phyloP scores from a whole-genome alignment of 2,113 vertebrate genomes.

The Vimba vimba region DNA sequence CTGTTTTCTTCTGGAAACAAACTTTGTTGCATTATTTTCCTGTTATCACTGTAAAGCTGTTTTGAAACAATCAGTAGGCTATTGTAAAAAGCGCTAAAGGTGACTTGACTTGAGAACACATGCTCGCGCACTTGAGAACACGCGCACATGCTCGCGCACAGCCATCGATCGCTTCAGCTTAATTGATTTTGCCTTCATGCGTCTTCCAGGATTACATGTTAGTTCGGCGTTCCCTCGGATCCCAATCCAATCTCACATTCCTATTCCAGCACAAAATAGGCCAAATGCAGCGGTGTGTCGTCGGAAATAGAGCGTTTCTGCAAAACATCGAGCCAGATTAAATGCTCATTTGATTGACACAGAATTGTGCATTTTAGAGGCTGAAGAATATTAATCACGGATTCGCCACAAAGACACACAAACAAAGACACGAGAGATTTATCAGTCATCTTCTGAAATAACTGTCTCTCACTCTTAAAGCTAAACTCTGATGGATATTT shows the following conservation, averaged over 20 bases:
- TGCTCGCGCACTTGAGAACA: too few relatives aligned
- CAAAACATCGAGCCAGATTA: neutral
- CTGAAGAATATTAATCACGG: neutral
- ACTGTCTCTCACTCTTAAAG: neutral
- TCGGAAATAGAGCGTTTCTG: neutral
- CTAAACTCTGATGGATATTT: neutral
- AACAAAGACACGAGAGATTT: neutral
- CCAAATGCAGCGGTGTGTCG: neutral
- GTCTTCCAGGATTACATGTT: constrained; percentile 44
- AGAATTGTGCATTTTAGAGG: neutral
- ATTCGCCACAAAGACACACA: neutral
- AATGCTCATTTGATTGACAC: neutral
- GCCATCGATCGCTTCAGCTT: constrained; percentile 52
- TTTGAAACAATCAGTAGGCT: too few relatives aligned
- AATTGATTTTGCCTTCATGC: constrained; percentile 65
- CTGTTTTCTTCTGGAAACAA: too few relatives aligned
- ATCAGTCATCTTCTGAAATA: neutral
- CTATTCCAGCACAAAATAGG: constrained; percentile 55
- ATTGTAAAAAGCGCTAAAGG: too few relatives aligned
- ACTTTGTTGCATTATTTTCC: too few relatives aligned
- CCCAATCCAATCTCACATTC: constrained; percentile 61
- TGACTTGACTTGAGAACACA: too few relatives aligned
- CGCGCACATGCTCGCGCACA: too few relatives aligned
- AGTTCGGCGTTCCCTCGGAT: constrained; percentile 61
- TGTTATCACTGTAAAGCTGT: too few relatives aligned